Conservation (phyloP, 2,797 vertebrate genomes). For the Pyrrhura leucotis region DNA sequence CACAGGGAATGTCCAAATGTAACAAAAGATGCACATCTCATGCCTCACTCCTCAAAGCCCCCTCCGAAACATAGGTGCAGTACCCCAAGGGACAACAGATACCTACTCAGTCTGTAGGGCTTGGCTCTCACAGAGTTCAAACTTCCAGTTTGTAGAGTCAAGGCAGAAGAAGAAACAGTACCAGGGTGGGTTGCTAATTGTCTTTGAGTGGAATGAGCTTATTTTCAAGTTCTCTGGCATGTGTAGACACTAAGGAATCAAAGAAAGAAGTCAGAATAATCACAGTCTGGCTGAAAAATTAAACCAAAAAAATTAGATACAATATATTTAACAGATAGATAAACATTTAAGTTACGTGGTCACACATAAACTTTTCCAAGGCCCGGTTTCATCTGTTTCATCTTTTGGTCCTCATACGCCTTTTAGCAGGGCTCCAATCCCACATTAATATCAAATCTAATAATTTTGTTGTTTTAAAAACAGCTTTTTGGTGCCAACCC, state of each 20-base stretch:
- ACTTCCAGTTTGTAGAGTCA: neutral
- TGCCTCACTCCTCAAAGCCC: neutral
- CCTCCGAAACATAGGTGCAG: neutral
- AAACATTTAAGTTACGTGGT: constrained; percentile 31
- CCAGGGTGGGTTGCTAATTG: neutral
- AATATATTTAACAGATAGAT: neutral
- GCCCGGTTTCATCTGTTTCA: constrained; percentile 41
- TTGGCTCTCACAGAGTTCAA: neutral
- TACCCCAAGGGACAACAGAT: neutral
- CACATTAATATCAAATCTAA: constrained; percentile 42
- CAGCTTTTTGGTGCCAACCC: constrained; percentile 5
- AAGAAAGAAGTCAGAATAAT: constrained; percentile 28
- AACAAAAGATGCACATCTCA: neutral
- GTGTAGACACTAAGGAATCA: neutral
- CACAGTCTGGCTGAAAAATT: neutral
- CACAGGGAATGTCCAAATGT: neutral
- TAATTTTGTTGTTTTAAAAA: constrained; percentile 64
- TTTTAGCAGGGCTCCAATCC: constrained; percentile 20
- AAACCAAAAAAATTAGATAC: neutral
- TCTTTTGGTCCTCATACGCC: neutral
- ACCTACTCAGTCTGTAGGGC: neutral
- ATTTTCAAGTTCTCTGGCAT: constrained; percentile 1
- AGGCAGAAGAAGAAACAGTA: constrained; percentile 6
- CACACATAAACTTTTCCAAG: constrained; percentile 29
- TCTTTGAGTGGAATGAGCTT: constrained; percentile 12